A percentile compares a stretch with the other conserved stretches of the same genome.
Conservation (phyloP, 2,113 vertebrate species). For the Lynx canadensis region DNA sequence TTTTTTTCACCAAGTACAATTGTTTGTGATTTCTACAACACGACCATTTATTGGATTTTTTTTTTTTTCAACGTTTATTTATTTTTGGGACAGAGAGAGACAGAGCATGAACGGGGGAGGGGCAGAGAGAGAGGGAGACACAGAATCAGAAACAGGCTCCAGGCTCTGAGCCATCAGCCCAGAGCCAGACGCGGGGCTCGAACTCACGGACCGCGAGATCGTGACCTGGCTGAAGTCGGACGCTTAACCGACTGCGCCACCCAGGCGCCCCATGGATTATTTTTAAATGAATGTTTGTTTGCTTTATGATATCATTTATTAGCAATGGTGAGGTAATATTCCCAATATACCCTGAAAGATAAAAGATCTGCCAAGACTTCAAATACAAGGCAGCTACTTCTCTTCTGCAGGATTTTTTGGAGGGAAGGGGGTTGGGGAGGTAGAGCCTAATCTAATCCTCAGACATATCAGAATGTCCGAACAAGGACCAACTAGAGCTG, state of each 20-base stretch:
- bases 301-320: neutral
- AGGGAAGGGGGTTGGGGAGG: too few relatives aligned
- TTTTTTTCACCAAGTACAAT: neutral
- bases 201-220: too few relatives aligned
- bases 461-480: conserved; percentile 16
- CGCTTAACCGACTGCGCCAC: too few relatives aligned
- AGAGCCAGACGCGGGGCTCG: too few relatives aligned
- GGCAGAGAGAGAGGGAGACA: too few relatives aligned
- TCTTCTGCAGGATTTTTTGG: neutral
- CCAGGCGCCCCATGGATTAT: too few relatives aligned
- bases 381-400: neutral
- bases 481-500: neutral
- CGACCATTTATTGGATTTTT: neutral
- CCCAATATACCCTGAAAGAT: neutral
- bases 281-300: neutral
- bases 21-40: neutral
- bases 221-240: too few relatives aligned
- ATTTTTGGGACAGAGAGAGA: too few relatives aligned
- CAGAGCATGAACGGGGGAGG: too few relatives aligned
- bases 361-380: conserved; percentile 18
- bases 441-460: neutral
- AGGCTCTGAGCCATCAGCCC: too few relatives aligned
- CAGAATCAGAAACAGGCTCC: too few relatives aligned
- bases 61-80: too few relatives aligned
- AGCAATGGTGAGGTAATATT: neutral